Conservation (phyloP, 2,113 vertebrate genomes). For the Hypomesus transpacificus region DNA sequence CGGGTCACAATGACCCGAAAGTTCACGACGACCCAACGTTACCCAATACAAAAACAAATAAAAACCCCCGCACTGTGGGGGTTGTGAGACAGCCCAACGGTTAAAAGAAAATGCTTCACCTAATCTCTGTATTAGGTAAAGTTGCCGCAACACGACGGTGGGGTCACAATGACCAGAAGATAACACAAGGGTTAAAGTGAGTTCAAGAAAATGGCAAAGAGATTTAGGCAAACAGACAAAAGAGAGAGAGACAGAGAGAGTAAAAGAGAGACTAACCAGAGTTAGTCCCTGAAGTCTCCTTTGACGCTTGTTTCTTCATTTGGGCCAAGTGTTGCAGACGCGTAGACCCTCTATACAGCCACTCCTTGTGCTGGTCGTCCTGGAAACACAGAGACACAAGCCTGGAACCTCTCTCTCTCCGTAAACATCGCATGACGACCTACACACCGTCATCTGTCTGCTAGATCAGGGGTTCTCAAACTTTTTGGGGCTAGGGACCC, state of each 20-base stretch:
- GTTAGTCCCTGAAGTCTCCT: slow-evolving; percentile 1
- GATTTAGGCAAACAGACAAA: not conserved
- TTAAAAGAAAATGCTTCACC: no score
- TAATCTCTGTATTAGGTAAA: no score
- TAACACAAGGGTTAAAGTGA: no score
- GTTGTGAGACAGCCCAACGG: no score
- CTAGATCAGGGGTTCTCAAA: not conserved
- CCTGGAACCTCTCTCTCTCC: not conserved
- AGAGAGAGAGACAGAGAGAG: no score
- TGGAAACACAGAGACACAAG: slow-evolving; percentile 47
- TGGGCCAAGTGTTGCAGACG: slow-evolving; percentile 83
- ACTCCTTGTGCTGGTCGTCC: slow-evolving; percentile 81
- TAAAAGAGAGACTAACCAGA: not conserved
- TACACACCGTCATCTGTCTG: not conserved
- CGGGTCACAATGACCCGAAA: no score
- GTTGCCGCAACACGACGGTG: no score
- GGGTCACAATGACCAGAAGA: no score
- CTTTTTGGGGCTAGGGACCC: no score
- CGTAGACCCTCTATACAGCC: slow-evolving; percentile 87
- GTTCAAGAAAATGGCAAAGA: not conserved
- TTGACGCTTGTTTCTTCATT: slow-evolving; percentile 68
- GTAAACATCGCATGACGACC: not conserved
- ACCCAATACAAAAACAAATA: no score
- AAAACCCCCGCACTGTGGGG: no score
- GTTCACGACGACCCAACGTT: no score